Evolutionary conservation across 1,140 invertebrate species (phyloP).

Genomic region (Sinella curviseta): DNA sequence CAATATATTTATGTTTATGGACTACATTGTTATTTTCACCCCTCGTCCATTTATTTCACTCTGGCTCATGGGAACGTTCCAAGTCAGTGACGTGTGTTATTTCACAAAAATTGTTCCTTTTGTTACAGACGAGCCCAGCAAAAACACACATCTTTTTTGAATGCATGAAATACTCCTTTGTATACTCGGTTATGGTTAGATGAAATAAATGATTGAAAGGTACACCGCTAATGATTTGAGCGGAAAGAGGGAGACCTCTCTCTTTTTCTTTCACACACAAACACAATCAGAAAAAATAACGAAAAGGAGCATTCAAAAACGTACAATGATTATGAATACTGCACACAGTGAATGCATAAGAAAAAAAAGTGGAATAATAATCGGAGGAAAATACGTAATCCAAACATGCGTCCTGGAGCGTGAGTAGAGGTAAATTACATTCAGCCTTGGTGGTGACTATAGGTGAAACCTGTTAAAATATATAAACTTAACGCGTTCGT

Average conservation of each 20-base stretch:
- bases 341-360: no score
- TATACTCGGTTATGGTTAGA: not conserved
- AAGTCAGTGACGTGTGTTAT: constrained; percentile 14
- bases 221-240: constrained; percentile 8
- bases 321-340: not conserved
- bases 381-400: no score
- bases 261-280: no score
- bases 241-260: no score
- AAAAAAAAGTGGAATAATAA: no score
- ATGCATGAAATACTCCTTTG: not conserved
- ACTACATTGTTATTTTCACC: constrained; percentile 15
- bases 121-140: not conserved
- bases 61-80: constrained; percentile 11
- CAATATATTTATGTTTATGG: constrained; percentile 14
- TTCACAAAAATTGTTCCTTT: constrained; percentile 15
- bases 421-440: not conserved
- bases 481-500: not conserved
- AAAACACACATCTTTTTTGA: constrained; percentile 6
- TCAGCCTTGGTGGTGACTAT: not conserved
- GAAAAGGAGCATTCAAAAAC: not conserved
- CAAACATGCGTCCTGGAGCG: no score
- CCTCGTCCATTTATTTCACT: constrained; percentile 17
- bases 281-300: no score
- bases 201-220: constrained; percentile 18
- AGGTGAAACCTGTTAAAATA: not conserved